These are phyloP conservation scores for Amazona guildingii DNA, from an alignment of 2,113 vertebrate species.

Conservation along the genomic window DNA sequence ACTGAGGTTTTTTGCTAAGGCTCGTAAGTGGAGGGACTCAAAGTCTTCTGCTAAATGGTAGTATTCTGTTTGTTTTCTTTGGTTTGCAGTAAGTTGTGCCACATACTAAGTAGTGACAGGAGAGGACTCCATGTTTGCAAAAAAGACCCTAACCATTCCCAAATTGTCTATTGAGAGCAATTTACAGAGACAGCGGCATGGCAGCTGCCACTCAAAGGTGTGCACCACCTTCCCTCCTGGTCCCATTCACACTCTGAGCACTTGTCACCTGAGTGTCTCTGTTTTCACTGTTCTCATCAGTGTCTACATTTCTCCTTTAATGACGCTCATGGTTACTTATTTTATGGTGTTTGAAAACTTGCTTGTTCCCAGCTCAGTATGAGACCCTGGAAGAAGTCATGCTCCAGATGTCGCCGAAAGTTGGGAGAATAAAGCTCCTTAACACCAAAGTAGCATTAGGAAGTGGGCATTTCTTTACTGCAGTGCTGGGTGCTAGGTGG, in stretches of 20 bases:
- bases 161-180: background rate
- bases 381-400: background rate
- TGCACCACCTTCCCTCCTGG: background rate
- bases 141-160: background rate
- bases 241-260: background rate
- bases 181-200: background rate
- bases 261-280: too few relatives aligned
- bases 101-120: background rate
- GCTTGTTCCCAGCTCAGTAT: accelerated
- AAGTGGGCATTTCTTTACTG: background rate
- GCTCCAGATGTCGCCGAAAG: background rate
- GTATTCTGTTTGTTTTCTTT: background rate
- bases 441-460: background rate
- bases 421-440: background rate
- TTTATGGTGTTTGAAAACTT: background rate
- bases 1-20: background rate
- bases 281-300: background rate
- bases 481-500: background rate
- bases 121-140: background rate
- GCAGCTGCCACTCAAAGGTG: background rate
- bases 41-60: background rate
- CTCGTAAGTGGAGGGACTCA: background rate
- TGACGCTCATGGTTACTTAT: background rate
- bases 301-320: background rate
- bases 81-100: background rate